Base-by-base conservation (phyloP, 1,140 invertebrate genomes). In the Planococcus citri region DNA sequence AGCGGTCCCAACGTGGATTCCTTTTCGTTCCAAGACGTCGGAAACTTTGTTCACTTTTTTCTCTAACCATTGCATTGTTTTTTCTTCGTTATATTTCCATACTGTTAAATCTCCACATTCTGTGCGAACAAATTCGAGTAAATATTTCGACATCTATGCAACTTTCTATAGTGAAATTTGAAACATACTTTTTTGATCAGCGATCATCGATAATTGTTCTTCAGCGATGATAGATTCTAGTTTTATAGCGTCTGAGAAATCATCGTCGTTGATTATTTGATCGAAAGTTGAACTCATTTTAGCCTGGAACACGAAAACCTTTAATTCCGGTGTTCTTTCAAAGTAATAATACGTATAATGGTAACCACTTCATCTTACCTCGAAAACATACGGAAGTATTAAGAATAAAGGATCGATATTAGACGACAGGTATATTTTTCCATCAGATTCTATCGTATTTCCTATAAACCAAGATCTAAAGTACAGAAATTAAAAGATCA, bases 1-100 rank as follows among this genome's bases (percentile, higher is more conserved):
- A 51, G 84, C 81, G 2, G 80, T 80, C 0, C 78, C 77, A 8
- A 89, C 87, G 78, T 89, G 84, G 69, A 90, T 82, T 64, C 85
- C 85, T 75, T 87, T 88, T 27, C 83, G 79, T 74, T 84, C 86
- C 6, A 90, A 78, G 12, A 86, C 79, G 68, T 82, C 78, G 0
- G 83, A 79, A 21, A 90, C 80, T 74, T 82, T 81, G 72, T 83
- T 81, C 0, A 86, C 83, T 78, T 88, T 89, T 9, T 82, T 80
- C 57, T 85, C 79, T 20, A 91, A 77, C 88, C 88, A 91, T 17
- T 77, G 77, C 37, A 90, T 74, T 0, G 87, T 83, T 76, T 89
- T 89, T 60, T 87, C 84, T 75, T 88, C 85, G 78, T 89, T 91
- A 73, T 86, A 90, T 79, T 89, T 89, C 73, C 85, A 90, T 17